Percentiles rank a stretch among this genome's conserved stretches.
These are phyloP conservation scores for Acropternis orthonyx DNA, from an alignment of 2,797 vertebrate species.

Conservation along the genomic window DNA sequence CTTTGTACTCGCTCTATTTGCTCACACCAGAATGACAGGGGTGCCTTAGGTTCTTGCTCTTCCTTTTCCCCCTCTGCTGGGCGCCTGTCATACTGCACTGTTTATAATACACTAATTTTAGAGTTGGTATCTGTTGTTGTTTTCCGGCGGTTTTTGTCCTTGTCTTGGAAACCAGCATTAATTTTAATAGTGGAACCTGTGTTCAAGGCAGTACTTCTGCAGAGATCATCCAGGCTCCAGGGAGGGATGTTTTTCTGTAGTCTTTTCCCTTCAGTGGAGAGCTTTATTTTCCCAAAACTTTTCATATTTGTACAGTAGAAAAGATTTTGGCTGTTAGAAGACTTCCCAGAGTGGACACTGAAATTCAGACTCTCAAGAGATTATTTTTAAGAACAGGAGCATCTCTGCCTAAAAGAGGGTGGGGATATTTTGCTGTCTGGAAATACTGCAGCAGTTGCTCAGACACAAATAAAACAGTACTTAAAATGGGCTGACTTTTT, in stretches of 20 bases:
- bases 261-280: background rate
- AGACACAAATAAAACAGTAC: slow-evolving; percentile 19
- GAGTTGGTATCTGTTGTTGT: background rate
- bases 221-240: background rate
- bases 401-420: background rate
- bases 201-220: background rate
- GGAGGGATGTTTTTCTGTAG: background rate
- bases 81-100: background rate
- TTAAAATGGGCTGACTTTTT: background rate
- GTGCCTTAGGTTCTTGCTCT: background rate
- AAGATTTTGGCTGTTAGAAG: background rate
- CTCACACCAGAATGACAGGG: background rate
- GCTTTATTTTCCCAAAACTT: background rate
- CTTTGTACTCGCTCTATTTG: background rate
- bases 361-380: background rate
- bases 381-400: background rate
- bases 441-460: background rate
- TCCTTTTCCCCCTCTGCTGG: background rate
- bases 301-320: background rate
- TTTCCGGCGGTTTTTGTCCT: background rate
- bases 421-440: background rate
- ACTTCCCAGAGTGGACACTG: background rate
- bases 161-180: background rate
- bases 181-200: background rate
- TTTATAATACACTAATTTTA: background rate